Conservation (phyloP, 2,888 invertebrate genomes). For the Drosophila robusta region DNA sequence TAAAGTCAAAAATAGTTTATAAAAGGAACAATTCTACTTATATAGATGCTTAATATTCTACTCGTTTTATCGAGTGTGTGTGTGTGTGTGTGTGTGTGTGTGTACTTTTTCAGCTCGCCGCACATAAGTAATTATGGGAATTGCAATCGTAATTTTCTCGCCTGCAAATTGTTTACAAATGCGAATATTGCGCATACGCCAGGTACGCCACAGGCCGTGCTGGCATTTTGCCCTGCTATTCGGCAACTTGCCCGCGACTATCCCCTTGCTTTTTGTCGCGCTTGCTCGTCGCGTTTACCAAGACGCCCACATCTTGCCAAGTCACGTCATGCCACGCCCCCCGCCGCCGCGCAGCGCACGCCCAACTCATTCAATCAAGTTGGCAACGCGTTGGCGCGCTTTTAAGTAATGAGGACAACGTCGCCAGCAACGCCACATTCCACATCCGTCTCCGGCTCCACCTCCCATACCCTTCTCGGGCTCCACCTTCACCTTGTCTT, state of each 20-base stretch:
- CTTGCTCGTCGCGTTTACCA: constrained; percentile 30
- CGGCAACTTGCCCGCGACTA: background rate
- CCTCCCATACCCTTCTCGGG: background rate
- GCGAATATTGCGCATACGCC: constrained; percentile 50
- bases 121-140: constrained; percentile 41
- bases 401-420: constrained; percentile 73
- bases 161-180: constrained; percentile 26
- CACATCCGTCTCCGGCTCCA: constrained; percentile 5
- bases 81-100: background rate
- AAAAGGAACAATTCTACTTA: too few species aligned
- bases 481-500: background rate
- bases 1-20: too few species aligned
- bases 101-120: constrained; percentile 2
- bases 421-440: constrained; percentile 41
- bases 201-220: constrained; percentile 20
- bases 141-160: constrained; percentile 35
- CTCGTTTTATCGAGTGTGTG: background rate
- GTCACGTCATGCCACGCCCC: constrained; percentile 22
- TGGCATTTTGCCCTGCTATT: constrained; percentile 24
- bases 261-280: background rate
- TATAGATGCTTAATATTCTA: background rate
- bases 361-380: constrained; percentile 69
- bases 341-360: constrained; percentile 2
- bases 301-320: constrained; percentile 16
- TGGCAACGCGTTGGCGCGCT: constrained; percentile 60